Base-by-base conservation (phyloP, 2,113 vertebrate genomes). In the Callipepla californica region DNA sequence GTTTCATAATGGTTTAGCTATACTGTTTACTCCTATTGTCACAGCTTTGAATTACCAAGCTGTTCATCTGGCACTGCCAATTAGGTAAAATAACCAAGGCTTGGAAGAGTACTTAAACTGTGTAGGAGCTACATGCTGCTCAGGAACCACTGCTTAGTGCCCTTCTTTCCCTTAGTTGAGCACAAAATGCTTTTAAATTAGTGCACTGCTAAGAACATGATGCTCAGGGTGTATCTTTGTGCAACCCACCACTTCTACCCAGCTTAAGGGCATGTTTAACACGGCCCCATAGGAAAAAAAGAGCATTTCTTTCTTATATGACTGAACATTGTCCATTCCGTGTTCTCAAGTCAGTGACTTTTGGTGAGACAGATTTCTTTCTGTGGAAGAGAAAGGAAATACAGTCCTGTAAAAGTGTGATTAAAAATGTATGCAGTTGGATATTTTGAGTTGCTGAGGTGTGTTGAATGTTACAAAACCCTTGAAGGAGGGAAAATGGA, bases 21-120 rank as follows among this genome's bases (percentile, higher is more conserved):
- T 38, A 45, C 21, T 1, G 0, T 47, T 45, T 74, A 44, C 61
- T 96, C 28, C 38, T 63, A 38, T 58, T 34, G 15, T 67, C 13
- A 3, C 4, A 0, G 28, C 13, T 45, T 40, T 75, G 80, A 80
- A 87, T 90, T 80, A 57, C 62, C 80, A 58, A 69, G 73, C 45
- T 58, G 32, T 67, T 88, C 68, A n/a, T 77, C 80, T 84, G 73
- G 69, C 61, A 40, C 70, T 93, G 87, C 66, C 81, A 81, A 44
- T 84, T 86, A 85, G 30, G 20, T 70, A 34, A n/a, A 44, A 30
- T 2, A 40, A 12, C 22, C 51, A 1, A 42, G 61, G 47, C 57
- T 47, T 86, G 47, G 61, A 89, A 75, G 38, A 90, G 32, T 34
- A 16, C 42, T 75, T 28, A n/a, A 42, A 42, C 38, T 11, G 25